A percentile compares a stretch with the other conserved stretches of the same genome.
Evolutionary conservation across 1,140 invertebrate genomes (phyloP).

Genomic region (Leptinotarsa undecemlineata): DNA sequence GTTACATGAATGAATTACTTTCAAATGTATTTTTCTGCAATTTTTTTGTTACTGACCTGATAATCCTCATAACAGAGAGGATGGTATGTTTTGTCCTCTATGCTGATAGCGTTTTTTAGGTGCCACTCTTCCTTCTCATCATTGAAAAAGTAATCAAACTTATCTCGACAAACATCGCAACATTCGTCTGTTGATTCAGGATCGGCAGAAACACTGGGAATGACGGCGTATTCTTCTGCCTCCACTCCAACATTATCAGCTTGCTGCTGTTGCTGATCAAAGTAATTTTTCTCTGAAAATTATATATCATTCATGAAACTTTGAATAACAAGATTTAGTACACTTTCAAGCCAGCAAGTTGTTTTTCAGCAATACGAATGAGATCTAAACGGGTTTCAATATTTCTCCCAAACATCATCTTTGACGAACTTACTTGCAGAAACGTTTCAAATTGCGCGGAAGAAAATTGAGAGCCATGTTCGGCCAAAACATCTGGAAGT

Average conservation of each 20-base stretch:
- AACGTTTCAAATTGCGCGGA: too few species aligned
- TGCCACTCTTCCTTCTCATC: constrained; percentile 97
- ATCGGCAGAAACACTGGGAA: constrained; percentile 67
- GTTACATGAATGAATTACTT: too few species aligned
- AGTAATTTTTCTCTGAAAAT: constrained; percentile 79
- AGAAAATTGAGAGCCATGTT: too few species aligned
- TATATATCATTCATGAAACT: constrained; percentile 28
- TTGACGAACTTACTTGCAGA: too few species aligned
- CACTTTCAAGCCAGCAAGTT: not conserved
- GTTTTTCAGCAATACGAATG: too few species aligned
- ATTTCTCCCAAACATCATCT: too few species aligned
- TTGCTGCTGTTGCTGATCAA: constrained; percentile 71
- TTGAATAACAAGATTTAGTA: not conserved
- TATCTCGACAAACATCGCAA: constrained; percentile 89
- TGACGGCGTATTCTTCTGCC: constrained; percentile 58
- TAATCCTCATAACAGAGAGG: constrained; percentile 89
- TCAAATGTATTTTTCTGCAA: too few species aligned
- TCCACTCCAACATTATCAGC: constrained; percentile 56
- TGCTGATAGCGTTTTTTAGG: constrained; percentile 77
- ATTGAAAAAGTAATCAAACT: constrained; percentile 91
- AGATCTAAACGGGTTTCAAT: too few species aligned
- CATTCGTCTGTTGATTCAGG: constrained; percentile 61
- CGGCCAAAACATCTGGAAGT: too few species aligned
- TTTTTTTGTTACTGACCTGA: constrained; percentile 63
- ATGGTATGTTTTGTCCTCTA: constrained; percentile 84